A percentile compares a stretch with the other conserved stretches of the same genome.
Evolutionary conservation across 2,113 vertebrate species (phyloP).

Genomic region (Meriones unguiculatus): DNA sequence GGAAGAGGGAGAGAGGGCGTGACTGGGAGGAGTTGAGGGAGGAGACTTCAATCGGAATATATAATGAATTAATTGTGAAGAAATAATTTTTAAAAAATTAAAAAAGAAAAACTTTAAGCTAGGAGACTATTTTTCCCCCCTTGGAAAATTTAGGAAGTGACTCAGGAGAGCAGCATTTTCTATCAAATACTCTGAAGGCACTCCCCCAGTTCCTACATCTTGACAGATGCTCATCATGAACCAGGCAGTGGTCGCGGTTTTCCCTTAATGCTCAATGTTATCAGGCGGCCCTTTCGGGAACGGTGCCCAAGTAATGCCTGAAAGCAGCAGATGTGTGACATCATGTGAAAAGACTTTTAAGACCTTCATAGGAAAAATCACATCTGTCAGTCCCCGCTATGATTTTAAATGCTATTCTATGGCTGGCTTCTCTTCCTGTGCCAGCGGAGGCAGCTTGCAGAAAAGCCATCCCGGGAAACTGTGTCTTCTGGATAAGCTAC

Average conservation of each 20-base stretch:
- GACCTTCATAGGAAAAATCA: conserved; percentile 68
- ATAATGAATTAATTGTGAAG: no score
- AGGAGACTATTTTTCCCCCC: neutral
- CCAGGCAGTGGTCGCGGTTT: conserved; percentile 33
- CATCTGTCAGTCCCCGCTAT: conserved; percentile 62
- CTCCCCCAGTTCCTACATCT: neutral
- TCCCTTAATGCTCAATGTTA: conserved; percentile 14
- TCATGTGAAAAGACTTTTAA: conserved; percentile 60
- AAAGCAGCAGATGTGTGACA: conserved; percentile 74
- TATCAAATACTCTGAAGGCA: conserved; percentile 5
- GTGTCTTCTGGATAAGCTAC: conserved; percentile 77
- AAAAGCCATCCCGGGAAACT: conserved; percentile 71
- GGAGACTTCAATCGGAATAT: no score
- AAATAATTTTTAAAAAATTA: no score
- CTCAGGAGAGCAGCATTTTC: conserved; percentile 3
- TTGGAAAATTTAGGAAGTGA: conserved; percentile 50
- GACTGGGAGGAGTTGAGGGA: no score
- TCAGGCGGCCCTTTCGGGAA: conserved; percentile 27
- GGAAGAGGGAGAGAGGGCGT: no score
- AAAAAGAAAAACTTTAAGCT: neutral
- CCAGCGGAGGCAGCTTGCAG: conserved; percentile 63
- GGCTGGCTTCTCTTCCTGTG: conserved; percentile 36
- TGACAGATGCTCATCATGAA: neutral
- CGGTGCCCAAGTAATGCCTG: conserved; percentile 44
- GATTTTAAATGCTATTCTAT: conserved; percentile 30